phyloP scores from a whole-genome alignment of 2,113 vertebrate species.

The Gymnocephalus cernua region DNA sequence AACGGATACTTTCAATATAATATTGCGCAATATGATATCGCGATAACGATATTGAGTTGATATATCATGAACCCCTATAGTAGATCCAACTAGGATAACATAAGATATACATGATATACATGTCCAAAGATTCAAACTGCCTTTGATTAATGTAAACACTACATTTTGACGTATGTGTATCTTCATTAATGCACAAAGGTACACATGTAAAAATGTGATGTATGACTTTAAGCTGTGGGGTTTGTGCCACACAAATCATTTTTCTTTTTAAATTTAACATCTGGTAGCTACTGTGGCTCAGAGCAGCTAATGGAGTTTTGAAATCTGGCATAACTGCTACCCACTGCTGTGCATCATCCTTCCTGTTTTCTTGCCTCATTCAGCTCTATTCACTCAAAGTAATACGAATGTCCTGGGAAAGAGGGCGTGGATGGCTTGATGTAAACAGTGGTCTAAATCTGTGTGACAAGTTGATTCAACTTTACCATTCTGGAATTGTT shows the following conservation, averaged over 20 bases:
- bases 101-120: neutral
- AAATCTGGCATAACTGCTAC: neutral
- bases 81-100: neutral
- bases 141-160: slow-evolving; percentile 35
- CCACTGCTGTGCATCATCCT: neutral
- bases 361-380: neutral
- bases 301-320: slow-evolving; percentile 51
- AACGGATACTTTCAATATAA: too few species aligned
- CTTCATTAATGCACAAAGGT: slow-evolving; percentile 10
- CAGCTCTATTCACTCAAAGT: neutral
- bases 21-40: too few species aligned
- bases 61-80: too few species aligned
- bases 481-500: slow-evolving; percentile 18
- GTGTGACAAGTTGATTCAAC: slow-evolving; percentile 55
- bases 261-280: slow-evolving; percentile 75
- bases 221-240: slow-evolving; percentile 23
- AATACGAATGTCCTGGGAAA: slow-evolving; percentile 34
- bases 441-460: slow-evolving; percentile 48
- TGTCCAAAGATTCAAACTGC: neutral
- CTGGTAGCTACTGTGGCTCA: slow-evolving; percentile 29
- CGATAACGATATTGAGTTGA: too few species aligned
- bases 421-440: neutral
- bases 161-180: slow-evolving; percentile 18
- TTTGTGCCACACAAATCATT: slow-evolving; percentile 36
- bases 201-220: slow-evolving; percentile 1